Evolutionary conservation across 2,888 invertebrate species (phyloP).

Genomic region (Andrena camellia): DNA sequence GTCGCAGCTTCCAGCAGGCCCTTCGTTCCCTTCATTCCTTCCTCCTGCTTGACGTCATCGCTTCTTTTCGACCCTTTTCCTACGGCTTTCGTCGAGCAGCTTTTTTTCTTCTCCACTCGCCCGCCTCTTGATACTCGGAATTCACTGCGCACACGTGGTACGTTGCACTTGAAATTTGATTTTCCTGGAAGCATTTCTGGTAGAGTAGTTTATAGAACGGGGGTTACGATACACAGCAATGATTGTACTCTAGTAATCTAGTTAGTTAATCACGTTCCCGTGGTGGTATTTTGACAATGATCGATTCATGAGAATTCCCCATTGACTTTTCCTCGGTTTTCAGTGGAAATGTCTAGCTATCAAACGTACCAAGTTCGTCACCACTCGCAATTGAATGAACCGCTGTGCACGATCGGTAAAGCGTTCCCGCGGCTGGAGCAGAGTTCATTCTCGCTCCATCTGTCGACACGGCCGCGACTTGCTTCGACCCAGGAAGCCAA

Average conservation of each 20-base stretch:
- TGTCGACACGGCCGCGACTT: neutral
- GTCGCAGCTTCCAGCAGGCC: slow-evolving; percentile 34
- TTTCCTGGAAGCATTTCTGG: no score
- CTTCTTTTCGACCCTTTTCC: slow-evolving; percentile 8
- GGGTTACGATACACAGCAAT: no score
- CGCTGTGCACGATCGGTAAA: slow-evolving; percentile 9
- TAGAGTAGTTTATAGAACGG: no score
- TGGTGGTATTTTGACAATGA: no score
- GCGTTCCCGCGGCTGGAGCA: neutral
- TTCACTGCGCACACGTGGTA: neutral
- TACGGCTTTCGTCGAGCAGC: neutral
- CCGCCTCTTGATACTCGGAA: neutral
- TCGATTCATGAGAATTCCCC: neutral
- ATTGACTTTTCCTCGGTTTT: neutral
- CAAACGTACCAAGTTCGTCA: neutral
- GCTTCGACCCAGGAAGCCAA: neutral
- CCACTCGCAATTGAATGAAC: neutral
- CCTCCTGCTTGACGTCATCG: slow-evolving; percentile 6
- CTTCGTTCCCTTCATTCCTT: slow-evolving; percentile 34
- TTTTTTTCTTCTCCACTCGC: neutral
- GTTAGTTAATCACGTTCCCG: no score
- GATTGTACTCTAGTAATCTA: no score
- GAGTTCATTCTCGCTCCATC: slow-evolving; percentile 33
- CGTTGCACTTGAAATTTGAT: no score
- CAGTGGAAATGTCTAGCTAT: neutral